Conservation (phyloP, 1,140 invertebrate species). For the Halesus radiatus region DNA sequence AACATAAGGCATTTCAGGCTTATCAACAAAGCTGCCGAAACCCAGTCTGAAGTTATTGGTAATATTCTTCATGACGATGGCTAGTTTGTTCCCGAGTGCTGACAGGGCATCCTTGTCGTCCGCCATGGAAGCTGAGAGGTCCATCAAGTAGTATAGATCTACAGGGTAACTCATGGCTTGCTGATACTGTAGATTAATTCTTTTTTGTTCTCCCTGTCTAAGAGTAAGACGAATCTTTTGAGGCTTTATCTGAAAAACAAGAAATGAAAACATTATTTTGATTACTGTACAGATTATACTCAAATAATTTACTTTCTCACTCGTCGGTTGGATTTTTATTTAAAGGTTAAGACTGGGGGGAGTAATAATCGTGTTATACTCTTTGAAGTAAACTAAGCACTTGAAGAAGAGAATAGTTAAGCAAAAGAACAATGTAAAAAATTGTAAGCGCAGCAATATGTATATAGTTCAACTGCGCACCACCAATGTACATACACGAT, state of each 20-base stretch:
- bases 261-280: too few species aligned
- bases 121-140: conserved; percentile 86
- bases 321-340: too few species aligned
- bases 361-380: too few species aligned
- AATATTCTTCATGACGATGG: conserved; percentile 78
- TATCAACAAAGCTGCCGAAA: conserved; percentile 93
- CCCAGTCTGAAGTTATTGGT: conserved; percentile 87
- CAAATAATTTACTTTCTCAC: too few species aligned
- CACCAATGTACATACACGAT: too few species aligned
- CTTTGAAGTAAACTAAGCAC: too few species aligned
- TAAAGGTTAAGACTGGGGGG: too few species aligned
- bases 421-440: too few species aligned
- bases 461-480: too few species aligned
- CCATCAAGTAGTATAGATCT: conserved; percentile 91
- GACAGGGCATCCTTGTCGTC: conserved; percentile 79
- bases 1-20: conserved; percentile 86
- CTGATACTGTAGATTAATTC: conserved; percentile 66
- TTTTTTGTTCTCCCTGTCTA: conserved; percentile 58
- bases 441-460: too few species aligned
- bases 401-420: too few species aligned
- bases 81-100: conserved; percentile 76
- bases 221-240: conserved; percentile 60
- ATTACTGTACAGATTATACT: too few species aligned
- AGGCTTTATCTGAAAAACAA: conserved; percentile 62
- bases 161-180: conserved; percentile 87